Evolutionary conservation across 2,113 vertebrate species (phyloP).

Genomic region (Anarhynchus alexandrinus): DNA sequence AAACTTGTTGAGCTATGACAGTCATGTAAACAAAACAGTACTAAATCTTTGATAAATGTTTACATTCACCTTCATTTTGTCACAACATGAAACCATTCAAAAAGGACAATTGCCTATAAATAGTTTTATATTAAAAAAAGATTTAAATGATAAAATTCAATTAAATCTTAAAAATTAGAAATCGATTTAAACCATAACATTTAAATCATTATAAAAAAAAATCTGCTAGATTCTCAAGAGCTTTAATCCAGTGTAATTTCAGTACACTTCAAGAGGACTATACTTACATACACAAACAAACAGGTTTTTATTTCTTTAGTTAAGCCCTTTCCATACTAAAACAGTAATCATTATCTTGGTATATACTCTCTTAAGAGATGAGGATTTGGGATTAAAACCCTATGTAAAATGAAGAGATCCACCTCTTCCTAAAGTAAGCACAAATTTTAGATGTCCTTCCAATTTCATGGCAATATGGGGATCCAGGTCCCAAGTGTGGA

Average conservation of each 20-base stretch:
- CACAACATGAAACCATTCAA: neutral
- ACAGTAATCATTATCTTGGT: neutral
- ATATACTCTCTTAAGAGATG: neutral
- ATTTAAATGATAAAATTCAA: neutral
- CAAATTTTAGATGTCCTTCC: neutral
- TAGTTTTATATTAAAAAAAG: neutral
- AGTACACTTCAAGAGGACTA: neutral
- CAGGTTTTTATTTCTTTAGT: neutral
- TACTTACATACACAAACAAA: neutral
- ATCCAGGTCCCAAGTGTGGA: conserved; percentile 19
- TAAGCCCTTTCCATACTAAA: neutral
- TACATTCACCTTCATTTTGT: neutral
- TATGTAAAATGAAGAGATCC: neutral
- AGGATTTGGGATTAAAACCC: neutral
- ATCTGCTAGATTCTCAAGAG: neutral
- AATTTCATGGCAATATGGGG: neutral
- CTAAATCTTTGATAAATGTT: neutral
- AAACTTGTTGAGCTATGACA: neutral
- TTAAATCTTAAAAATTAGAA: neutral
- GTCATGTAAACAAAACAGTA: neutral
- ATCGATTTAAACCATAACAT: neutral
- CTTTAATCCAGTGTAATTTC: neutral
- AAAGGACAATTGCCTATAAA: neutral
- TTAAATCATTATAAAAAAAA: neutral
- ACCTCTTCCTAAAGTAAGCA: neutral